These are phyloP conservation scores for Acanthosepion pharaonis DNA, from an alignment of 2,888 invertebrate genomes.

Conservation along the genomic window DNA sequence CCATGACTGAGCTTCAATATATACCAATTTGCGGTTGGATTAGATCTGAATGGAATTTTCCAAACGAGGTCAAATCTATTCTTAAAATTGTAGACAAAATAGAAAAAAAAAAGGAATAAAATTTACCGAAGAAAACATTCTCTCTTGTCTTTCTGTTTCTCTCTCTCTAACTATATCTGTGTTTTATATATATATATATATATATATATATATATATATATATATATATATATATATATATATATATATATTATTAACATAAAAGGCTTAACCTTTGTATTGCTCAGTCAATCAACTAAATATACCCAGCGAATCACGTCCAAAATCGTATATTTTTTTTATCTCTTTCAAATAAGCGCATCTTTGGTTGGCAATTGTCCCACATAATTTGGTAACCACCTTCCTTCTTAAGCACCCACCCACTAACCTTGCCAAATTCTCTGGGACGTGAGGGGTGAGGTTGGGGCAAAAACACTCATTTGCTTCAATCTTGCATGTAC, in stretches of 20 bases:
- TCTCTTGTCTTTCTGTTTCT: too few relatives aligned
- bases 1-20: too few relatives aligned
- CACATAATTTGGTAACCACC: background rate
- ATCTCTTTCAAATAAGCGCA: background rate
- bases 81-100: too few relatives aligned
- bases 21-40: too few relatives aligned
- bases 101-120: too few relatives aligned
- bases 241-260: too few relatives aligned
- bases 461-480: background rate
- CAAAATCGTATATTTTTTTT: background rate
- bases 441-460: background rate
- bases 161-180: too few relatives aligned
- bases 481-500: background rate
- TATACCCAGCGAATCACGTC: background rate
- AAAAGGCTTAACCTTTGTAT: background rate
- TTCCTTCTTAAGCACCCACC: background rate
- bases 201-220: background rate
- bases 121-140: too few relatives aligned
- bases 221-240: background rate
- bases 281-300: background rate
- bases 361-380: background rate
- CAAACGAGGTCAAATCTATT: too few relatives aligned
- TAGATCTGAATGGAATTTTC: too few relatives aligned
- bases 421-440: background rate
- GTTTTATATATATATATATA: too few relatives aligned